Conservation (phyloP, 1,140 invertebrate genomes). For the Drosophila lowei region DNA sequence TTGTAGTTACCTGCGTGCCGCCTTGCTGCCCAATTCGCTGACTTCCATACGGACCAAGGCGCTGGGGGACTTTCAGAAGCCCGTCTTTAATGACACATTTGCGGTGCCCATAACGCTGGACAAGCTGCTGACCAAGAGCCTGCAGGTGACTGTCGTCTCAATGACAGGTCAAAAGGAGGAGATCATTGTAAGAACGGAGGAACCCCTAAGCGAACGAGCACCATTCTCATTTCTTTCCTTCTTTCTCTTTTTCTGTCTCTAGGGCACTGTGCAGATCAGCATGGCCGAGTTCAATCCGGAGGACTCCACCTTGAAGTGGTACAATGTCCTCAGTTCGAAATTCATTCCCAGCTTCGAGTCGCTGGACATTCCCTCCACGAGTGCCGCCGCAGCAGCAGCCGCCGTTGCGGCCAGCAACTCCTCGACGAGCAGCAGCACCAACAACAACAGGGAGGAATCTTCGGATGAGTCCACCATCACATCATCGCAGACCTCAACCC, state of each 20-base stretch:
- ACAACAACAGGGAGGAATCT: constrained; percentile 90
- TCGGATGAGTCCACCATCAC: constrained; percentile 98
- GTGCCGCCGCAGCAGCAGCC: constrained; percentile 69
- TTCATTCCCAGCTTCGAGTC: constrained; percentile 88
- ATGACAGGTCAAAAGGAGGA: constrained; percentile 88
- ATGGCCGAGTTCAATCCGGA: constrained; percentile 96
- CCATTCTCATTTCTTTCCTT: not conserved
- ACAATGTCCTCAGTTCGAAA: constrained; percentile 95
- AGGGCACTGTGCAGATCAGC: constrained; percentile 98
- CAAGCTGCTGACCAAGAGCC: constrained; percentile 92
- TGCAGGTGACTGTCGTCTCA: constrained; percentile 94
- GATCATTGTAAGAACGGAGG: constrained; percentile 89
- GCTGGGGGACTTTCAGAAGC: constrained; percentile 89
- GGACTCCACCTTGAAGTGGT: constrained; percentile 93
- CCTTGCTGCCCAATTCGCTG: constrained; percentile 88
- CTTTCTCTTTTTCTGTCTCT: constrained; percentile 61
- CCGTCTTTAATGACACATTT: constrained; percentile 92
- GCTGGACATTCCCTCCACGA: constrained; percentile 82
- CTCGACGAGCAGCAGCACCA: constrained; percentile 6
- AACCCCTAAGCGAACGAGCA: not conserved
- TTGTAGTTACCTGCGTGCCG: constrained; percentile 90
- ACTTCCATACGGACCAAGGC: constrained; percentile 88
- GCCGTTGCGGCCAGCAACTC: constrained; percentile 58
- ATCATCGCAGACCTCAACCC: constrained; percentile 96
- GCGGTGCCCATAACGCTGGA: constrained; percentile 89